Evolutionary conservation across 2,797 vertebrate species (phyloP), one percentile per base, ranked within the genome.

Genomic region (Xenops minutus): DNA sequence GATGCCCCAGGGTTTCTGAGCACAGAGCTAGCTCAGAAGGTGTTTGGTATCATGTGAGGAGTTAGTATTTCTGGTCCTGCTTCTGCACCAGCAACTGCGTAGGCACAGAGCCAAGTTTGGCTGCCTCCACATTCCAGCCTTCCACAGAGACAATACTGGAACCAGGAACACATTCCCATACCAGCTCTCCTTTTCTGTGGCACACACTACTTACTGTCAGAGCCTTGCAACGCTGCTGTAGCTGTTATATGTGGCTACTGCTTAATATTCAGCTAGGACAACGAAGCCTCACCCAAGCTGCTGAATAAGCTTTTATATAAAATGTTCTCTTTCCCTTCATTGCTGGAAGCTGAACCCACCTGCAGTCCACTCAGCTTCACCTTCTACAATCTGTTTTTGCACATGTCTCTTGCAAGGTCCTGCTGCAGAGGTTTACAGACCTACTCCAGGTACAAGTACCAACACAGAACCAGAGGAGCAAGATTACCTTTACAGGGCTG

Each of bases 131-230:
- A n/a, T n/a, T 91, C 54, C 0, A 1, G 43, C 41, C 64, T 77
- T 88, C 73, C 77, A 89, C n/a, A 77, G 63, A 83, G 64, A 96
- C 93, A 95, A 96, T 89, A 88, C 55, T 94, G 95, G 96, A 96
- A 90, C 9, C 66, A 84, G 48, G 32, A 78, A 85, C 58, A 84
- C 77, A 89, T 68, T 80, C 77, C 87, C 61, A 34, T 9, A 72
- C 44, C 75, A 96, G 88, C 52, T 76, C 69, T 91, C 75, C 78
- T 72, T 79, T 89, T 34, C 76, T 74, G 74, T 37, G 48, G 85
- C 83, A 76, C 83, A 82, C 36, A 52, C 2, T 41, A n/a, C 29
- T 66, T 49, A 22, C 59, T 3, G 0, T 63, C 18, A 89, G 49
- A 51, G 92, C 61, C 68, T 14, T 43, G 82, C 74, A 67, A 58